phyloP scores from a whole-genome alignment of 2,113 vertebrate genomes.

The Cyanocitta stelleri region DNA sequence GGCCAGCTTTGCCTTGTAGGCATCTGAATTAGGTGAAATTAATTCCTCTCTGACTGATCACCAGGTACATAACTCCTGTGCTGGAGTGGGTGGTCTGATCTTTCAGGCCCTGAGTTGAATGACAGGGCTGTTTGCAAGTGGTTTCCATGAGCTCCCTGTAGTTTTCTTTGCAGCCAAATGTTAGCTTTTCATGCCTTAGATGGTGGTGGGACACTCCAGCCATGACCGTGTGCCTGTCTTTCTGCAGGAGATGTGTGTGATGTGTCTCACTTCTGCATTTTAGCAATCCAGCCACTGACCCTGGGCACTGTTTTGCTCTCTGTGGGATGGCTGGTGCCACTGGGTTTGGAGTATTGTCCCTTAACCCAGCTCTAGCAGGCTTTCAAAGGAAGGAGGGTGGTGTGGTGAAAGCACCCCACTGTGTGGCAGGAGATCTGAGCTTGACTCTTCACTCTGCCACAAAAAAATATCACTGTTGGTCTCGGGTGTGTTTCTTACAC shows the following conservation, averaged over 20 bases:
- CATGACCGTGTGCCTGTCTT: not conserved
- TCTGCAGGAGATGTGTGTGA: not conserved
- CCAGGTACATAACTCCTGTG: not conserved
- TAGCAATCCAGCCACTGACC: not conserved
- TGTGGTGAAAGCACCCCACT: not conserved
- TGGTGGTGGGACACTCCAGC: not conserved
- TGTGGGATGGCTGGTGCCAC: not conserved
- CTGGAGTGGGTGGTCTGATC: constrained; percentile 21
- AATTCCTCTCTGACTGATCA: not conserved
- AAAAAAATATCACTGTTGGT: constrained; percentile 21
- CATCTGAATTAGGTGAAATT: not conserved
- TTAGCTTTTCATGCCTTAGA: not conserved
- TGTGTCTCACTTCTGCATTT: not conserved
- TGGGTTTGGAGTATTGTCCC: not conserved
- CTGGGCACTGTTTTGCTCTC: not conserved
- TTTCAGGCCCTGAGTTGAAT: not conserved
- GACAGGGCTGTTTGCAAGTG: not conserved
- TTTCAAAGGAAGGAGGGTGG: not conserved
- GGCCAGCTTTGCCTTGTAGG: not conserved
- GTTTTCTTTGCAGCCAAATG: not conserved
- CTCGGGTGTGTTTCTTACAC: not conserved
- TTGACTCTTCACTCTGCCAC: not conserved
- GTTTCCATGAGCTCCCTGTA: not conserved
- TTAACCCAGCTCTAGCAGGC: not conserved
- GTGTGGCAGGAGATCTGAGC: constrained; percentile 38